These are phyloP conservation scores for Pemphredon lugubris DNA, from an alignment of 2,888 invertebrate species.

Conservation along the genomic window DNA sequence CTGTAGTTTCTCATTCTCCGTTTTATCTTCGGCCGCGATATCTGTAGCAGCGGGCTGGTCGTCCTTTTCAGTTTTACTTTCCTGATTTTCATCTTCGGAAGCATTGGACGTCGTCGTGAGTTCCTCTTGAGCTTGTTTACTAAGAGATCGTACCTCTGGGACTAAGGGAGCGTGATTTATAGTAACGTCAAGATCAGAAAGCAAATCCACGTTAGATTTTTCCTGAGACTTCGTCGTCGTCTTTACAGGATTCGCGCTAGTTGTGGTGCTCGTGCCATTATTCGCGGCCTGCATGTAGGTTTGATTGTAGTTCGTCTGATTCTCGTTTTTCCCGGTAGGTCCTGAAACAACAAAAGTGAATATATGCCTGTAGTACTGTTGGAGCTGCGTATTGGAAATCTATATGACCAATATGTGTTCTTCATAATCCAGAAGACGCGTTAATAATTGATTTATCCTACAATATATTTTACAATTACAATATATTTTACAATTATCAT, in stretches of 20 bases:
- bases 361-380: too few species aligned
- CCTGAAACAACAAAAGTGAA: conserved; percentile 15
- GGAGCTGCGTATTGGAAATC: too few species aligned
- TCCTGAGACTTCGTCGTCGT: conserved; percentile 53
- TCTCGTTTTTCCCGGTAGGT: conserved; percentile 45
- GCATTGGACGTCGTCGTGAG: not conserved
- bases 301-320: conserved; percentile 62
- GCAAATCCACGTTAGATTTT: conserved; percentile 85
- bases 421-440: too few species aligned
- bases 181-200: conserved; percentile 89
- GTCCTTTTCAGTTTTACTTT: conserved; percentile 32
- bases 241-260: conserved; percentile 63
- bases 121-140: conserved; percentile 67
- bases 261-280: conserved; percentile 64
- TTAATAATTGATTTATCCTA: too few species aligned
- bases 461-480: too few species aligned
- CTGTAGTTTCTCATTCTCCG: conserved; percentile 73
- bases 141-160: conserved; percentile 82
- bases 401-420: too few species aligned
- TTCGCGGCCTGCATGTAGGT: conserved; percentile 78
- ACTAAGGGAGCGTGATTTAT: conserved; percentile 86
- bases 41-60: not conserved
- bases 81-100: conserved; percentile 13
- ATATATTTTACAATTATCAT: too few species aligned
- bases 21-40: conserved; percentile 68